These are phyloP conservation scores for Melanostoma mellinum DNA, from an alignment of 2,888 invertebrate genomes.

Conservation along the genomic window DNA sequence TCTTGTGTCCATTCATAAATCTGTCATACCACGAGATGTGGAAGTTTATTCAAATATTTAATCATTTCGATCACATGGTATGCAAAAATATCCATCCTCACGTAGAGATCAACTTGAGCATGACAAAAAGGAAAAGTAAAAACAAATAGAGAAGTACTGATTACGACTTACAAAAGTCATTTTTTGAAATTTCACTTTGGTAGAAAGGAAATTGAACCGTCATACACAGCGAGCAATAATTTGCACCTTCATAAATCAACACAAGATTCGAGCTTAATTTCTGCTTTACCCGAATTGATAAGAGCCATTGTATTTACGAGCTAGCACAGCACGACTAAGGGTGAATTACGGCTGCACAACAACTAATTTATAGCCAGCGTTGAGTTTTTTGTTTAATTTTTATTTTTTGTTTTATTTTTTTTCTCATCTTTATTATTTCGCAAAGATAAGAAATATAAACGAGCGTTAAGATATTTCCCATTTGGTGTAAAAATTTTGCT, in stretches of 20 bases:
- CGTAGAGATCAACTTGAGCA: neutral
- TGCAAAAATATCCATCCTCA: constrained; percentile 21
- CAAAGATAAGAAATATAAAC: constrained; percentile 38
- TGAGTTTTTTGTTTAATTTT: constrained; percentile 15
- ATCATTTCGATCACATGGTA: constrained; percentile 40
- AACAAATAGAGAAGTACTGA: neutral
- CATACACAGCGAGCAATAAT: neutral
- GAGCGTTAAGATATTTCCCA: constrained; percentile 23
- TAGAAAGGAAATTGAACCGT: constrained; percentile 23
- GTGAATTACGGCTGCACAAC: constrained; percentile 40
- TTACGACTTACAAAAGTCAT: constrained; percentile 14
- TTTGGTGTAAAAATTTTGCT: constrained; percentile 20
- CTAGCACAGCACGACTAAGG: constrained; percentile 33
- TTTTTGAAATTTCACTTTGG: constrained; percentile 40
- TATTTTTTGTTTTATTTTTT: neutral
- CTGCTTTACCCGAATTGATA: constrained; percentile 64
- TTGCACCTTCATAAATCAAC: constrained; percentile 36
- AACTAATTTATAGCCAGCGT: constrained; percentile 54
- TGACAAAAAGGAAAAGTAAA: neutral
- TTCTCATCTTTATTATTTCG: constrained; percentile 9
- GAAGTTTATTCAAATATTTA: constrained; percentile 28
- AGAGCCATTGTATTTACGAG: constrained; percentile 49
- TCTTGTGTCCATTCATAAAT: constrained; percentile 34
- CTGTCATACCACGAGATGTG: constrained; percentile 31
- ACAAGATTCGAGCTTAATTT: constrained; percentile 42